Percentiles rank a stretch among this genome's conserved stretches.
These are phyloP conservation scores for Melopsittacus undulatus DNA, from an alignment of 2,797 vertebrate genomes.

Conservation along the genomic window DNA sequence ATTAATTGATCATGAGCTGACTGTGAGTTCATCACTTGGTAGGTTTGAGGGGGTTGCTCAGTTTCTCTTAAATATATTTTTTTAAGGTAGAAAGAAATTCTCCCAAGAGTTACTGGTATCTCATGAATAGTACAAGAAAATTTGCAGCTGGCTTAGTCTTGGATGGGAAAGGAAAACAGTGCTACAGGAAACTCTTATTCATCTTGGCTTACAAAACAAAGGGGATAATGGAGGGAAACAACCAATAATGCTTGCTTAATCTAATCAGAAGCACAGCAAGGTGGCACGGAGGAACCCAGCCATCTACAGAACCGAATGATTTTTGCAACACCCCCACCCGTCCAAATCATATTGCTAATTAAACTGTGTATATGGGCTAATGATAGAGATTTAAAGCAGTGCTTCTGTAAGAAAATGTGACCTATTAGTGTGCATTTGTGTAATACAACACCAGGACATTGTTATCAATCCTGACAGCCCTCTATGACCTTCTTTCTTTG, in stretches of 20 bases:
- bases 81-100: neutral
- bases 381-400: neutral
- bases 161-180: neutral
- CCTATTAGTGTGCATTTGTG: slow-evolving; percentile 17
- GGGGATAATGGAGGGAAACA: neutral
- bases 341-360: slow-evolving; percentile 3
- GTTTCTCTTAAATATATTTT: neutral
- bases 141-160: neutral
- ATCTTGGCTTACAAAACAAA: neutral
- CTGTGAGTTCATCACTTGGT: neutral
- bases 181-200: neutral
- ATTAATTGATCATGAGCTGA: neutral
- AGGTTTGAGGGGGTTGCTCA: neutral
- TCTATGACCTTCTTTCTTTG: slow-evolving; percentile 33
- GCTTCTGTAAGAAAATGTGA: slow-evolving; percentile 1
- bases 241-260: neutral
- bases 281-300: neutral
- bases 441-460: neutral
- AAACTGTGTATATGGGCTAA: neutral
- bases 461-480: neutral
- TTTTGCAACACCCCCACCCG: neutral
- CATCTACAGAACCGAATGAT: neutral
- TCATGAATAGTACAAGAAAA: neutral
- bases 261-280: neutral
- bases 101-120: neutral